phyloP scores from a whole-genome alignment of 2,888 invertebrate genomes.

The Serripes groenlandicus region DNA sequence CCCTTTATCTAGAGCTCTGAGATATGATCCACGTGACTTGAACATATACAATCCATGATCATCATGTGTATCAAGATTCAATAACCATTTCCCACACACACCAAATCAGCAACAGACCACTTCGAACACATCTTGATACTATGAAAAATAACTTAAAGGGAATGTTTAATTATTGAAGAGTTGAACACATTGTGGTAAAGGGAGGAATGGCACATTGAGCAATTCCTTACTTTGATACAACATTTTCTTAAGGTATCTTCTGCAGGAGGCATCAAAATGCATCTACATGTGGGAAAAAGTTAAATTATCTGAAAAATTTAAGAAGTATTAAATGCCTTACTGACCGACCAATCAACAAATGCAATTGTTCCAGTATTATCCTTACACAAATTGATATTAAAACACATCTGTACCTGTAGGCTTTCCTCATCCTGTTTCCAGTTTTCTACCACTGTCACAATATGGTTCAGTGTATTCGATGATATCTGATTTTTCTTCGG shows the following conservation, averaged over 20 bases:
- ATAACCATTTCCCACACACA: too few relatives aligned
- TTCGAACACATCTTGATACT: too few relatives aligned
- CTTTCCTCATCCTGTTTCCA: constrained; percentile 77
- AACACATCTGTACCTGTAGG: constrained; percentile 64
- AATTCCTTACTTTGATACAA: neutral
- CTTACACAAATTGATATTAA: neutral
- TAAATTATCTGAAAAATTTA: neutral
- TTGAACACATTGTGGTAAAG: neutral
- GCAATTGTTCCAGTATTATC: neutral
- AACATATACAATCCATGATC: too few relatives aligned
- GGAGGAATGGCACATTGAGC: neutral
- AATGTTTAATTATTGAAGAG: too few relatives aligned
- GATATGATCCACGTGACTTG: too few relatives aligned
- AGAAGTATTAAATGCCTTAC: too few relatives aligned
- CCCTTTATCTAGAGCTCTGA: too few relatives aligned
- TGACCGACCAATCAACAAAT: too few relatives aligned
- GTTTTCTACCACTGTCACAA: constrained; percentile 72
- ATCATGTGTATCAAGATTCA: too few relatives aligned
- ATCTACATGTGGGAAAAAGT: neutral
- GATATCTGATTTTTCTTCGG: constrained; percentile 43
- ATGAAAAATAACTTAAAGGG: too few relatives aligned
- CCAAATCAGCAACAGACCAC: too few relatives aligned
- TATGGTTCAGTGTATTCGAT: constrained; percentile 55
- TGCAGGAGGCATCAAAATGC: neutral
- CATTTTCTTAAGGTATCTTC: neutral